Evolutionary conservation across 2,888 invertebrate species (phyloP).

Genomic region (Mythimna impura): DNA sequence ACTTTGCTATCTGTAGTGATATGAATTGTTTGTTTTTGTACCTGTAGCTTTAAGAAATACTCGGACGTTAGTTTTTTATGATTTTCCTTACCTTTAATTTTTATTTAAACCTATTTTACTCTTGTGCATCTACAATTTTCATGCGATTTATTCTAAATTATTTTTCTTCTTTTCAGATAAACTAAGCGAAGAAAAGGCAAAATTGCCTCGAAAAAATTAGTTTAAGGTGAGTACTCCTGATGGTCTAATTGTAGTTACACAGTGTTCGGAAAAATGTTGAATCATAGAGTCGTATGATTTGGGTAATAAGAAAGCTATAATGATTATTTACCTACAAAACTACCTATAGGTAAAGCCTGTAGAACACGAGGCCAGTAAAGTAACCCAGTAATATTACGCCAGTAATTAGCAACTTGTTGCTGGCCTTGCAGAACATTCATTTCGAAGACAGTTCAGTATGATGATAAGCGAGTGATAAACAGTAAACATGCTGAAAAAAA

Average conservation of each 20-base stretch:
- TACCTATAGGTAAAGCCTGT: neutral
- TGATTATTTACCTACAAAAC: constrained; percentile 39
- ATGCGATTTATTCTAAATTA: neutral
- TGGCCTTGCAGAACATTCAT: constrained; percentile 5
- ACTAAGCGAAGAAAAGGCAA: constrained; percentile 53
- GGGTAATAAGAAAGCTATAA: constrained; percentile 5
- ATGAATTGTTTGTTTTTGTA: neutral
- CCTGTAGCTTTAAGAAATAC: constrained; percentile 5
- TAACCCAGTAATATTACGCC: constrained; percentile 18
- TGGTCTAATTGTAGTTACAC: neutral
- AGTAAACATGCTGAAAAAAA: constrained; percentile 17
- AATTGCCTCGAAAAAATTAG: constrained; percentile 66
- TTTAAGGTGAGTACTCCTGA: constrained; percentile 60
- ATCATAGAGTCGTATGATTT: constrained; percentile 3
- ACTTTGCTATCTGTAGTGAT: constrained; percentile 18
- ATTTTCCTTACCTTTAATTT: neutral
- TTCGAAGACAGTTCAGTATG: constrained; percentile 22
- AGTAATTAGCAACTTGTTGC: constrained; percentile 30
- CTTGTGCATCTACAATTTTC: neutral
- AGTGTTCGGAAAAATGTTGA: constrained; percentile 15
- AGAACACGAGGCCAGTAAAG: constrained; percentile 22
- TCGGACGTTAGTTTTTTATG: neutral
- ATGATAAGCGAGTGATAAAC: constrained; percentile 28
- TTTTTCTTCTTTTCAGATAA: constrained; percentile 66
- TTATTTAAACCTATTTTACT: neutral